Base-by-base conservation (phyloP, 2,888 invertebrate genomes). In the Xestoiulus laeticollis region DNA sequence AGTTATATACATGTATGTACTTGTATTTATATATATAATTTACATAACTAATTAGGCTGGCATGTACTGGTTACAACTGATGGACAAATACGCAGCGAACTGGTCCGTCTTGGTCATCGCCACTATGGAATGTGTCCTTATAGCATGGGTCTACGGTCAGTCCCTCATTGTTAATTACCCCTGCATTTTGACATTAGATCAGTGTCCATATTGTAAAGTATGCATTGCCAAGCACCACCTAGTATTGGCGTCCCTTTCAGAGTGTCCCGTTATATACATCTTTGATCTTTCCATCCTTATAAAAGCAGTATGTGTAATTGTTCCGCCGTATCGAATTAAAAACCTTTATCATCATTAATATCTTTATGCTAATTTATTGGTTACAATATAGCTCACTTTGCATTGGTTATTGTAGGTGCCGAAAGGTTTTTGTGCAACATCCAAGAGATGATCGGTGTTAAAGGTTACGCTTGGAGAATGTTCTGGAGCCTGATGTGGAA, bases 401-500 rank as follows among this genome's bases (percentile, higher is more conserved):
- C 30, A 16, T 53, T 48, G 4, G 38, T 38, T 48, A 26, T 22
- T 86, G 22, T 89, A 92, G 91, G 91, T 87, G 91, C 91, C 48
- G 91, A 92, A 59, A 90, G 91, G 82, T 93, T 92, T 90, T 89
- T 92, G 3, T 90, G 91, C 84, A 92, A 93, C 89, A 91, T 93
- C 82, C 92, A 92, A 89, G 91, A 91, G 89, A 92, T 93, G 92
- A 92, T 93, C 89, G 92, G 92, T 3, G 93, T 92, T 2, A 94
- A 94, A 89, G 93, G 94, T 38, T 93, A 93, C 89, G 91, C 93
- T 44, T 96, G 95, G 95, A 90, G 91, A 48, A 89, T 85, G 68
- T 91, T 91, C 91, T 96, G 96, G 95, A 94, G 94, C 86, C 92
- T 94, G 89, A 96, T 96, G 95, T 96, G 96, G 96, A 94, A 95